Evolutionary conservation across 2,797 vertebrate species (phyloP).

Genomic region (Champsocephalus gunnari): DNA sequence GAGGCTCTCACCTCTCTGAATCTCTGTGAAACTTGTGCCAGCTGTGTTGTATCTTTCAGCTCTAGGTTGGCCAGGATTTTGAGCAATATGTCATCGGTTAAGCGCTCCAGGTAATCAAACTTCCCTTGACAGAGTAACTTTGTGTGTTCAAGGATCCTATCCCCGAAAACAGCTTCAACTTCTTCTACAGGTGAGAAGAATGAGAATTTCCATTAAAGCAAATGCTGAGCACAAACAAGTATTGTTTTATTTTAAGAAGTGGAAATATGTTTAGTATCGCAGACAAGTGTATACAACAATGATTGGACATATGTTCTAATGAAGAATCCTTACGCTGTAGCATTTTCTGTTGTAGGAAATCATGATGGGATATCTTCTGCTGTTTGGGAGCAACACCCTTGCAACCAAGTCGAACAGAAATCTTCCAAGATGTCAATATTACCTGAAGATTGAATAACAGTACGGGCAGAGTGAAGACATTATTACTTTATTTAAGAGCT

Average conservation of each 20-base stretch:
- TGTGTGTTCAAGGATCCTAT: constrained; percentile 78
- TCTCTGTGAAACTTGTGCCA: constrained; percentile 82
- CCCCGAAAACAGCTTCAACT: constrained; percentile 78
- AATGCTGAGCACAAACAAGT: neutral
- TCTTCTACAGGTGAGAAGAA: constrained; percentile 67
- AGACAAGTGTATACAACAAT: neutral
- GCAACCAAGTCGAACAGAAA: constrained; percentile 57
- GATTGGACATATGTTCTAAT: neutral
- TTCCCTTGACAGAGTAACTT: constrained; percentile 81
- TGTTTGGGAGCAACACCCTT: constrained; percentile 53
- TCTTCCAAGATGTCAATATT: constrained; percentile 70
- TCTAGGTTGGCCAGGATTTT: constrained; percentile 82
- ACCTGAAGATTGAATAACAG: constrained; percentile 45
- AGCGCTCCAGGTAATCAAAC: constrained; percentile 84
- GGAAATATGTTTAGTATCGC: neutral
- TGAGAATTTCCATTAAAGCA: neutral
- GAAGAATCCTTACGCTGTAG: constrained; percentile 58
- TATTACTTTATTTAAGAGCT: neutral
- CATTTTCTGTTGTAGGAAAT: constrained; percentile 53
- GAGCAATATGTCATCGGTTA: constrained; percentile 83
- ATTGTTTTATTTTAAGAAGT: constrained; percentile 1
- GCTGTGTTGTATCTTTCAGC: constrained; percentile 79
- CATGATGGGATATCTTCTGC: constrained; percentile 41
- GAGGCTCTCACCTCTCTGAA: constrained; percentile 80
- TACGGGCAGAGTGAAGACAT: neutral